A percentile compares a stretch with the other conserved stretches of the same genome.
These are phyloP conservation scores for Aphodius sticticus DNA, from an alignment of 2,888 invertebrate species.

Conservation along the genomic window DNA sequence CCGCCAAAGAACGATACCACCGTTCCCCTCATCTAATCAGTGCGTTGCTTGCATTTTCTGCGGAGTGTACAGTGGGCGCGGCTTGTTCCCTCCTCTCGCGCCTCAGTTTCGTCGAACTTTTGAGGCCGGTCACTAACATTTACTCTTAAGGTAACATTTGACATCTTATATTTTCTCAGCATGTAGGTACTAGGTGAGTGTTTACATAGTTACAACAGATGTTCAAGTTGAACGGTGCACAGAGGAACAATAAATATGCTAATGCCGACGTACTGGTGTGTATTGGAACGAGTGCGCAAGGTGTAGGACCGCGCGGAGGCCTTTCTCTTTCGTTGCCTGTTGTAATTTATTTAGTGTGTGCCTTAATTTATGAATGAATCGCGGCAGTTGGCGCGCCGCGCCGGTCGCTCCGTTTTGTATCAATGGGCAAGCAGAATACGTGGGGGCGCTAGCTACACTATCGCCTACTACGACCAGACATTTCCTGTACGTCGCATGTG, in stretches of 20 bases:
- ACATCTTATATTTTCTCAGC: neutral
- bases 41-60: too few species aligned
- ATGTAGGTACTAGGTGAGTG: neutral
- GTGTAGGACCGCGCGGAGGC: slow-evolving; percentile 44
- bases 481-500: slow-evolving; percentile 7
- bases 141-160: too few species aligned
- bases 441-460: neutral
- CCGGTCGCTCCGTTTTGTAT: neutral
- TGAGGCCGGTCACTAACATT: too few species aligned
- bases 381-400: neutral
- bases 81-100: too few species aligned
- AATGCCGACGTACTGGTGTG: neutral
- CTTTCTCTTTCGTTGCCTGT: slow-evolving; percentile 48
- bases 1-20: too few species aligned
- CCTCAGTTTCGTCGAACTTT: too few species aligned
- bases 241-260: neutral
- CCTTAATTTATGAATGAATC: slow-evolving; percentile 48
- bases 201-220: neutral
- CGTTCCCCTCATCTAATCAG: too few species aligned
- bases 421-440: neutral
- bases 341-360: slow-evolving; percentile 47
- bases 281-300: slow-evolving; percentile 41
- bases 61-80: too few species aligned
- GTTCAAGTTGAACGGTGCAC: neutral
- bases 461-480: neutral